Evolutionary conservation across 2,113 vertebrate genomes (phyloP), one percentile per base, ranked within the genome.

Genomic region (Puntigrus tetrazona): DNA sequence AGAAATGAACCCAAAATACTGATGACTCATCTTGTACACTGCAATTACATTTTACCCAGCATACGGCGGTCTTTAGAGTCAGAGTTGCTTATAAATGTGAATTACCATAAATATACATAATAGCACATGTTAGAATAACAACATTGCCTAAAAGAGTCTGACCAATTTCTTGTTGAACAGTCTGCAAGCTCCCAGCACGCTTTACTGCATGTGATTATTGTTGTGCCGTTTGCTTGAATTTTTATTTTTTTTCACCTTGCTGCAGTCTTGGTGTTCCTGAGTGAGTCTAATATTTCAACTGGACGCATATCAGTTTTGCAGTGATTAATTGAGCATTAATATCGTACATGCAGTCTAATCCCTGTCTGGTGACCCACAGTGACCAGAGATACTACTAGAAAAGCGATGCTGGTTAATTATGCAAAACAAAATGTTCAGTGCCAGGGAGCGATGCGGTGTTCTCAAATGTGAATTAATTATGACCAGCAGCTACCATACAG

Each of bases 191-290:
- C n/a, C 38, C 11, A 45, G 36, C 69, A 25, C 43, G 69, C 38
- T 7, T 73, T 45, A n/a, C 31, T 38, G 20, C 34, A 36, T 36
- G 3, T 67, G 11, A 43, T 73, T 73, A 25, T 73, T 43, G 14
- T 67, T 65, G 69, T 22, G 90, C 87, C 90, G 86, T 88, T 87
- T 72, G 89, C 90, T 18, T 69, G 1, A 69, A 69, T 69, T 69
- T 11, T 6, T 50, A 6, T 47, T 43, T 6, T 50, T 18, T 47
- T 43, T 1, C 16, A 50, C 16, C 47, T 50, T 50, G 8, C 41
- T 41, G 47, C 47, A 50, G 47, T 20, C 47, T 50, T 50, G 47
- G 5, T 20, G 47, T 50, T 18, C 47, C 47, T 20, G 16, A 50
- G 16, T 50, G 47, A 50, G 22, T n/a, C 52, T 57, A 1, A n/a